Evolutionary conservation across 1,140 invertebrate genomes (phyloP), one percentile per base, ranked within the genome.

Genomic region (Agrilus planipennis): DNA sequence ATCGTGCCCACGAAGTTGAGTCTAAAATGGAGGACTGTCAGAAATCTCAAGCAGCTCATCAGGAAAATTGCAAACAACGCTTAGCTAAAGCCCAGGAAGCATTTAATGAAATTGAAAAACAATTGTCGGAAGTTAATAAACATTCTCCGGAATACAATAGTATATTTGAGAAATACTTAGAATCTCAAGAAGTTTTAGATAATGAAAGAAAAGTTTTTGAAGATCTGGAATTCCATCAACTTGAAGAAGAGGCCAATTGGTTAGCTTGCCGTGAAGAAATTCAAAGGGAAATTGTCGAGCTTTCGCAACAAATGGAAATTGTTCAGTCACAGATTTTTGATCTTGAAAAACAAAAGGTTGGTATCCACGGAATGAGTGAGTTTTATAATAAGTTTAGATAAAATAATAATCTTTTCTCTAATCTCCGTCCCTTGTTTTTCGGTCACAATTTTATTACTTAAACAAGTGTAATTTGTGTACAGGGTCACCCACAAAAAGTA

Each of bases 201-300:
- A 77, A 76, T 42, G 80, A 84, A 51, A 72, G 71, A 7, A 83
- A 89, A 68, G 73, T 81, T 21, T 93, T 85, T 58, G 90, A 95
- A 63, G 89, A 94, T 61, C 65, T 91, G 12, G 90, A 95, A 62
- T 95, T 94, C 63, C 84, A 89, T 55, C 84, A 93, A 60, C 70
- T 94, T 41, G 91, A 95, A 65, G 85, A 87, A 54, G 84, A 89
- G 58, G 84, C 86, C 1, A 83, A 86, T 57, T 71, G 77, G 71
- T 69, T 84, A 38, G 79, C 81, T n/a, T 77, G 76, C 11, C 70
- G 83, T 36, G 88, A 91, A 64, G 84, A 89, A 53, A 50, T 89
- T 4, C 81, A 86, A 56, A 76, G 81, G 48, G 81, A 81, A 59
- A 70, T 86, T 32, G 71, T 74, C 27, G 74, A 80, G 21, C 63